These are phyloP conservation scores for Lysiphlebus fabarum DNA, from an alignment of 1,140 invertebrate species.

Conservation along the genomic window DNA sequence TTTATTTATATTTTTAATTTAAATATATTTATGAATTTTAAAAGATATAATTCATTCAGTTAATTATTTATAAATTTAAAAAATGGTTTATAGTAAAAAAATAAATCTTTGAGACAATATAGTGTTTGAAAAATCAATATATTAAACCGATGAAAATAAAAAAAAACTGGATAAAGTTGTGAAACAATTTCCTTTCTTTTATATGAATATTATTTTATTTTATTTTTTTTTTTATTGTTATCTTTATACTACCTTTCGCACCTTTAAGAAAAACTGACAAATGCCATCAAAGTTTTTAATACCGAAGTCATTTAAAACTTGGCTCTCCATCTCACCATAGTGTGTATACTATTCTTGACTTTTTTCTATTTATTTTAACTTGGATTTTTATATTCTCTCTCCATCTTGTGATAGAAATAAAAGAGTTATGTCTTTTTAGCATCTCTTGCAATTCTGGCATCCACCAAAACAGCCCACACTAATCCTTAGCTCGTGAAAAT, in stretches of 20 bases:
- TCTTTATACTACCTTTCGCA: slow-evolving; percentile 15
- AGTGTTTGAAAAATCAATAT: slow-evolving; percentile 22
- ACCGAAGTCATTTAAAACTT: slow-evolving; percentile 47
- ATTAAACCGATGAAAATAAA: too few species aligned
- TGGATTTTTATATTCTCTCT: neutral
- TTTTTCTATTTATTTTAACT: slow-evolving; percentile 6
- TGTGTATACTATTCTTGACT: slow-evolving; percentile 18
- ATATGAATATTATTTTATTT: neutral
- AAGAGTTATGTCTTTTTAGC: slow-evolving; percentile 19
- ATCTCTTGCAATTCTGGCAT: slow-evolving; percentile 18
- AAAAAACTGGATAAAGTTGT: slow-evolving; percentile 34
- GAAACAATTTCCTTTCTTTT: slow-evolving; percentile 35
- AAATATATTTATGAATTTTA: too few species aligned
- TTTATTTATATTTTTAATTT: too few species aligned
- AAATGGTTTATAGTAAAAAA: too few species aligned
- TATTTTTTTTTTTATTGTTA: too few species aligned
- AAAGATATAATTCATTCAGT: too few species aligned
- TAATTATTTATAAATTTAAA: too few species aligned
- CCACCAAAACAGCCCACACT: slow-evolving; percentile 14
- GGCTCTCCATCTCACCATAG: slow-evolving; percentile 35
- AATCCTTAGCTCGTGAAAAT: slow-evolving; percentile 35
- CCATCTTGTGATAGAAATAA: slow-evolving; percentile 13
- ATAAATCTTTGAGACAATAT: neutral
- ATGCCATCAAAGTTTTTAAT: slow-evolving; percentile 49
- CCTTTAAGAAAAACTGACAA: slow-evolving; percentile 41